Evolutionary conservation across 2,888 invertebrate species (phyloP), one percentile per base, ranked within the genome.

Genomic region (Thymelicus acteon): DNA sequence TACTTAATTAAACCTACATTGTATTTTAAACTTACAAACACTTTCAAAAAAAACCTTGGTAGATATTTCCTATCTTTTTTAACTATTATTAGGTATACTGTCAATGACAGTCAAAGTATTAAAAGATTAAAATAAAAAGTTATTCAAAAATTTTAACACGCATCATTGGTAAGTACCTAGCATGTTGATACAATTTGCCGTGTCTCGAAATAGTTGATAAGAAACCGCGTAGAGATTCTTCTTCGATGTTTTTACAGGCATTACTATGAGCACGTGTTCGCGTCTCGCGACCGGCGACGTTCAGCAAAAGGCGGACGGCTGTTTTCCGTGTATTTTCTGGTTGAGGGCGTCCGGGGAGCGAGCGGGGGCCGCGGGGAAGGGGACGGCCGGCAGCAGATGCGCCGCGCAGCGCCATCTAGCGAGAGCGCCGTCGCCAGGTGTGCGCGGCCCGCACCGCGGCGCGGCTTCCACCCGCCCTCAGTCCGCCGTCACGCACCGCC

Each of bases 391-490:
- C 84, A 91, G 90, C 92, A 93, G 93, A 92, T 93, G 93, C 91
- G 92, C 87, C 92, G 87, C 87, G 81, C 92, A 92, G 86, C 92
- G 92, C 93, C 93, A 93, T 93, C 93, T 93, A 87, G 88, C 86
- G 93, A 84, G 79, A 79, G 77, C 77, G 78, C 82, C 79, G 79
- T 77, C 85, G 88, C 89, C 89, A 89, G 89, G 91, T 90, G 89
- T 90, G 89, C 85, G 86, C 84, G 83, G 89, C 87, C 88, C 79
- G 89, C 88, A 87, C 90, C 92, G 88, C 90, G 82, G 75, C 92
- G 88, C 90, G 82, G 75, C 90, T 83, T 83, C 89, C 89, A 87
- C 91, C 89, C 90, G 91, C 90, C 90, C 88, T 86, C 94, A 93
- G 93, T 93, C 89, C 89, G 91, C 89, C 88, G 89, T 85, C 92